Base-by-base conservation (phyloP, 2,888 invertebrate genomes). In the Tachina grossa region DNA sequence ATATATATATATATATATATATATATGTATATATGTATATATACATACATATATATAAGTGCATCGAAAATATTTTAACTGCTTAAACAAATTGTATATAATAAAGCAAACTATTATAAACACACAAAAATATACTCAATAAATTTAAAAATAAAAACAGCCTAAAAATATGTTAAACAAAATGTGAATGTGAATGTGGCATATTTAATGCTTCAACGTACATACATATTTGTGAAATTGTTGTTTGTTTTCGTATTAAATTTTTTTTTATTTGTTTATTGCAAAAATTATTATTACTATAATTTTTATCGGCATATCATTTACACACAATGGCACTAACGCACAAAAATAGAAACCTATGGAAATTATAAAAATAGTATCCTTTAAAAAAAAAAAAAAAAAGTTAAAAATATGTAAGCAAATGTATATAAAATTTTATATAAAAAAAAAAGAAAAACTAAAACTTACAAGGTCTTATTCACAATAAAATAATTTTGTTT, bases 291-390 rank as follows among this genome's bases (percentile, higher is more conserved):
- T 72, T 72, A 78, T 19, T 39, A 47, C 45, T 72, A 78, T 78
- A 51, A 51, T 51, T 72, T 71, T 57, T 65, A 65, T 76, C 71
- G 71, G 63, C 68, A 66, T 77, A 72, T 82, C 55, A 61, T 68
- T 63, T 81, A 53, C 19, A 66, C n/a, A 22, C 16, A 41, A 39
- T 8, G 43, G 41, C n/a, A 45, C 47, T 55, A 1, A 16, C 39
- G 66, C 1, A 22, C 39, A 41, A 1, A 72, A 53, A 16, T 45
- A 45, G 45, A 75, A 76, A 16, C 55, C 55, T 53, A 75, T 45
- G 19, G 14, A 57, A 57, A 14, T 53, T 55, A 55, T 16, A 43
- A 16, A 63, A 63, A 19, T 45, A 43, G 16, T 9, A 61, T 43
- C 2, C 31, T 4, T 3, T 41, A 1, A 41, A 41, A 5, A 72